Evolutionary conservation across 1,140 invertebrate genomes (phyloP), one percentile per base, ranked within the genome.

Genomic region (Solenopsis invicta): DNA sequence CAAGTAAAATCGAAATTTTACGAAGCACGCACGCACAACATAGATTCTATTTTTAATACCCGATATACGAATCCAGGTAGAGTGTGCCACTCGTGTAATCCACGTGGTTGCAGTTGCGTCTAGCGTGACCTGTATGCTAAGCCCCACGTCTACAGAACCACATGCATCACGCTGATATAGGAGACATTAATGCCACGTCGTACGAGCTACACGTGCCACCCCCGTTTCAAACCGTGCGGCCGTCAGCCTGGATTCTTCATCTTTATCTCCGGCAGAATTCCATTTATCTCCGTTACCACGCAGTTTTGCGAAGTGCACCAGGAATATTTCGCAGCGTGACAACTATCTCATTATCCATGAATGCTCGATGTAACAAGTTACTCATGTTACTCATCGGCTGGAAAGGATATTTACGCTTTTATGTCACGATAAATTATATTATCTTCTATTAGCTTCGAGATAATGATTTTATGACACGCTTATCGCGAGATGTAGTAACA

Each of bases 121-220:
- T 61, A 84, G 80, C 80, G 80, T 84, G 80, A 84, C 80, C 69
- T 75, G 80, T 75, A 84, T 84, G 80, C 80, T 84, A 84, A 84
- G 80, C 80, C 45, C 54, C 69, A 84, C 69, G 80, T 84, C 80
- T 84, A 50, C 80, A 61, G 80, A 84, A 75, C 80, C 69, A 61
- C 80, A 84, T 84, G 80, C 54, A 84, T 84, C 80, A 84, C 48
- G 69, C 80, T 84, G 80, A 87, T 89, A 75, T 89, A 74, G 88
- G 81, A 48, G 86, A 86, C 78, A 87, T 76, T 89, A 87, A 89
- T 87, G 85, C 78, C 77, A 74, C 77, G 56, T 88, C 75, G 85
- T 87, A 78, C 82, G 61, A 76, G 50, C 34, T 64, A 85, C 82
- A 85, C 82, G 82, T 84, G 80, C 56, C 80, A 84, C 24, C 80